phyloP scores from a whole-genome alignment of 2,113 vertebrate species.

The Sceloporus tristichus region DNA sequence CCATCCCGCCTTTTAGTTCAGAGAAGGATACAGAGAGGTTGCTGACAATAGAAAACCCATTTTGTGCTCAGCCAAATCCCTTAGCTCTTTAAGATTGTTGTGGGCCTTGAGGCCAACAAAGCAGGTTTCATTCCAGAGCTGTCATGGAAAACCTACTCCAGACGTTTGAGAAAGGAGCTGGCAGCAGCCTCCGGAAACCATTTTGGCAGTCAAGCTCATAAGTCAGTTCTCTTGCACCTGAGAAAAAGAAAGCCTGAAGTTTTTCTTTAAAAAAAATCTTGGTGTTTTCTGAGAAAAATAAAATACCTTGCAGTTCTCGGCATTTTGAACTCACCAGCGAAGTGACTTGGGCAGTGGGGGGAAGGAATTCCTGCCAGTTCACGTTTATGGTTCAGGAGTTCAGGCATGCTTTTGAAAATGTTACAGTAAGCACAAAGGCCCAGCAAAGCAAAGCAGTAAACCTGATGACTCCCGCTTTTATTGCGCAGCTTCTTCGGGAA shows the following conservation, averaged over 20 bases:
- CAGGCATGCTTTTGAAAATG: slow-evolving; percentile 53
- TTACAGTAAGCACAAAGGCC: slow-evolving; percentile 63
- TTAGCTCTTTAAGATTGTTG: slow-evolving; percentile 43
- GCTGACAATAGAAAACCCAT: neutral
- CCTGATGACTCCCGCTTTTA: slow-evolving; percentile 68
- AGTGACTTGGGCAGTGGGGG: neutral
- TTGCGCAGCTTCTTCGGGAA: slow-evolving; percentile 48
- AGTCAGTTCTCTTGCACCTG: slow-evolving; percentile 15
- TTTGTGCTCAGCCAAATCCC: neutral
- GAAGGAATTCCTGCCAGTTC: slow-evolving; percentile 33
- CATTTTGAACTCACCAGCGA: slow-evolving; percentile 30
- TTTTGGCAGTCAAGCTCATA: neutral
- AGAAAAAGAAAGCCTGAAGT: neutral
- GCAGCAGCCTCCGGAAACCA: slow-evolving; percentile 41
- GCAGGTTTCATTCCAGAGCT: slow-evolving; percentile 35
- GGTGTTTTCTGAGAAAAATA: slow-evolving; percentile 31
- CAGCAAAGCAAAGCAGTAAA: slow-evolving; percentile 63
- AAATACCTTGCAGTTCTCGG: slow-evolving; percentile 32
- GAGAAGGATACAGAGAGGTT: slow-evolving; percentile 25
- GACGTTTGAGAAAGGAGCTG: slow-evolving; percentile 31
- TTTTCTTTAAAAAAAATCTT: neutral
- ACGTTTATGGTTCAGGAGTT: slow-evolving; percentile 39
- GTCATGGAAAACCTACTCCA: slow-evolving; percentile 33
- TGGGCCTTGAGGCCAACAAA: slow-evolving; percentile 24
- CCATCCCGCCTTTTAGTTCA: neutral